phyloP scores from a whole-genome alignment of 2,797 vertebrate species.

The Urophycis tenuis region DNA sequence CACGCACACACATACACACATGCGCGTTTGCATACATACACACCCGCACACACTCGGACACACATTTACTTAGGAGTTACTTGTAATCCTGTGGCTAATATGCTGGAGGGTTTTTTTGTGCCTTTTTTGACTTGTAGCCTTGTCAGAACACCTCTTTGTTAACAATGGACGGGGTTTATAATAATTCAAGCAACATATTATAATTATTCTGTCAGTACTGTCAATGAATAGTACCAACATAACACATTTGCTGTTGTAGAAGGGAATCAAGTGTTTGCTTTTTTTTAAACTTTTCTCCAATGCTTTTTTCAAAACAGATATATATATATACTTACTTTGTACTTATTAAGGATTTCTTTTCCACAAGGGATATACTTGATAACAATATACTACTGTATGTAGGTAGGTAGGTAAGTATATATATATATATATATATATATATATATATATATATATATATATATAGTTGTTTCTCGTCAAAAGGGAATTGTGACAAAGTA shows the following conservation, averaged over 20 bases:
- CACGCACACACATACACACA: neutral
- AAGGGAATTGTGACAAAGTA: neutral
- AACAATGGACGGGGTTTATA: neutral
- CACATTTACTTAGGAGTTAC: neutral
- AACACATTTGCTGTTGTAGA: too few species aligned
- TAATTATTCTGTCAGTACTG: too few species aligned
- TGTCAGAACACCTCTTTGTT: neutral
- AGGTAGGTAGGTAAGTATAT: too few species aligned
- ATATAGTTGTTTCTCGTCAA: neutral
- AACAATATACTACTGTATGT: too few species aligned
- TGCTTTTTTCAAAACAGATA: neutral
- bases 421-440: too few species aligned
- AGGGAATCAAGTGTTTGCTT: too few species aligned
- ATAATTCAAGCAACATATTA: neutral
- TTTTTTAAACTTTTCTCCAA: neutral
- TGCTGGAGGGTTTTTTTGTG: neutral
- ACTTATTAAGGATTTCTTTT: too few species aligned
- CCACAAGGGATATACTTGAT: too few species aligned
- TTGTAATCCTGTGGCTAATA: neutral
- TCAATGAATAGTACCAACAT: too few species aligned
- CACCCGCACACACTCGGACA: neutral
- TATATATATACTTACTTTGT: neutral
- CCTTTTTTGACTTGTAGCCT: neutral
- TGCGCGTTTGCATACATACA: too few species aligned
- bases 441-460: too few species aligned